Conservation (phyloP, 2,797 vertebrate species). For the Erpetoichthys calabaricus region DNA sequence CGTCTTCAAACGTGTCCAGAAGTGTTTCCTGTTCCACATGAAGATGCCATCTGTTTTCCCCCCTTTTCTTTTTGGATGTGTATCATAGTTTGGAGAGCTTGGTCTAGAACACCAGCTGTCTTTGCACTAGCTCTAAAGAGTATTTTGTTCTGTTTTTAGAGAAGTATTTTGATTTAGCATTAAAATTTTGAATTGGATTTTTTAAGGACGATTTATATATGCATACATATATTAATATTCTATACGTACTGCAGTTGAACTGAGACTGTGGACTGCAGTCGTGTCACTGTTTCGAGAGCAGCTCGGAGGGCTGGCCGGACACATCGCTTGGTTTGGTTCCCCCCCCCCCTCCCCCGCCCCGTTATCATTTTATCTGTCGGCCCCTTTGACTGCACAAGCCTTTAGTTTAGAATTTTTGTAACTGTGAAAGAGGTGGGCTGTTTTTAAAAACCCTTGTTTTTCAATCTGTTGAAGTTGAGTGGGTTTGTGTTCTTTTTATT, state of each 20-base stretch:
- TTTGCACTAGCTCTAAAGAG: conserved; percentile 99
- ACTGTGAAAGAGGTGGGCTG: conserved; percentile 41
- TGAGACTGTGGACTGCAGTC: conserved; percentile 49
- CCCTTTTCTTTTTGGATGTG: conserved; percentile 46
- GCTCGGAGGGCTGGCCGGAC: conserved; percentile 46
- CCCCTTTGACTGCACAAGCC: conserved; percentile 5
- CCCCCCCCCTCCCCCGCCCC: conserved; percentile 49
- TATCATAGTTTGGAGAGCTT: conserved; percentile 86
- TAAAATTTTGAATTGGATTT: conserved; percentile 70
- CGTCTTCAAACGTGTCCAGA: conserved; percentile 72
- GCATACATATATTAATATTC: not conserved
- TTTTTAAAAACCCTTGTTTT: conserved; percentile 50
- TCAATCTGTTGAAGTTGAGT: conserved; percentile 54
- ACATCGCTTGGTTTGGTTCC: conserved; percentile 41
- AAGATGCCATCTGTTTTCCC: conserved; percentile 47
- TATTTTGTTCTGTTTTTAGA: conserved; percentile 80
- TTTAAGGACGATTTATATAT: conserved; percentile 30
- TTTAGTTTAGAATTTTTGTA: conserved; percentile 28
- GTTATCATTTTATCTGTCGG: conserved; percentile 13
- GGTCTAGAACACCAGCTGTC: conserved; percentile 90
- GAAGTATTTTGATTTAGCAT: conserved; percentile 83
- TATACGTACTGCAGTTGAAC: conserved; percentile 44
- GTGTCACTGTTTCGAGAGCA: conserved; percentile 53
- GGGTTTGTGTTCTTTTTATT: conserved; percentile 44
- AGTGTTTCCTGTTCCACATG: conserved; percentile 63